phyloP scores from a whole-genome alignment of 2,113 vertebrate species.

The Etia nguti region DNA sequence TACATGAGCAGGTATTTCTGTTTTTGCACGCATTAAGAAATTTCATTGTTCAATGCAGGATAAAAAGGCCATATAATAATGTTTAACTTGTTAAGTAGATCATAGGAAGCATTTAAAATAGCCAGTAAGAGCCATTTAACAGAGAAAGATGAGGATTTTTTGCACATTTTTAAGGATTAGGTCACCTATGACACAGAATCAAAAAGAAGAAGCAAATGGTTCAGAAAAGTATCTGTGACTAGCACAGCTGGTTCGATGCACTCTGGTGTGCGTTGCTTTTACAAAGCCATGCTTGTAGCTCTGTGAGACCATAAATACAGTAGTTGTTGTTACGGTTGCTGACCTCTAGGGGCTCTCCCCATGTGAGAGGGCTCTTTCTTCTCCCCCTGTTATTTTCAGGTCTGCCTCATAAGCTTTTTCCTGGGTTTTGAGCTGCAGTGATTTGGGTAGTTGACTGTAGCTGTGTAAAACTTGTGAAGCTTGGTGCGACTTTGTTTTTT shows the following conservation, averaged over 20 bases:
- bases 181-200: too few species aligned
- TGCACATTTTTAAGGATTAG: not conserved
- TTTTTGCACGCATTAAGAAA: not conserved
- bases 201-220: too few species aligned
- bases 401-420: not conserved
- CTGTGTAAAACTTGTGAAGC: not conserved
- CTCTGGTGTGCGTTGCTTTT: not conserved
- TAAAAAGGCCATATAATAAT: fast-evolving
- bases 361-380: not conserved
- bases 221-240: too few species aligned
- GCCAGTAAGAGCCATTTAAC: fast-evolving
- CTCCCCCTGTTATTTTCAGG: not conserved
- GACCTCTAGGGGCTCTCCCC: not conserved
- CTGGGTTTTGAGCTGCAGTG: not conserved
- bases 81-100: too few species aligned
- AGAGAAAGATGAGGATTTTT: fast-evolving
- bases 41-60: not conserved
- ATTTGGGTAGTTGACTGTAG: fast-evolving
- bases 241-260: not conserved
- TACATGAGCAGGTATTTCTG: fast-evolving
- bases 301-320: not conserved
- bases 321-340: not conserved
- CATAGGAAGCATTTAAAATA: too few species aligned
- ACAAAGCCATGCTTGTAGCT: not conserved
- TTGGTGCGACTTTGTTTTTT: not conserved